Conservation (phyloP, 2,888 invertebrate species). For the Sialis fuliginosa region DNA sequence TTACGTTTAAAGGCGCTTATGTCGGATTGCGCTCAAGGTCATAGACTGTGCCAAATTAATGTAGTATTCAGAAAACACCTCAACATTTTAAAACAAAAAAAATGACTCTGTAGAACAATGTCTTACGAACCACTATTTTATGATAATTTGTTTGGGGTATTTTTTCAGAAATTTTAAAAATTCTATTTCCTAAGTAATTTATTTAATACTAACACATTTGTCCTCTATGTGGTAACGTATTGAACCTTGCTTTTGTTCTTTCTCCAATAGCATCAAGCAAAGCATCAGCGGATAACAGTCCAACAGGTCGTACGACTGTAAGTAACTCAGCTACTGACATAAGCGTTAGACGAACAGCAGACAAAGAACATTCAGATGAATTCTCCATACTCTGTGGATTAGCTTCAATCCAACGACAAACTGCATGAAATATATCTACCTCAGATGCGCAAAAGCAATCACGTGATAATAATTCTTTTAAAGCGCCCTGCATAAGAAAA, state of each 20-base stretch:
- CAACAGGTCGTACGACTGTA: constrained; percentile 72
- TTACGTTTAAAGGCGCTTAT: too few species aligned
- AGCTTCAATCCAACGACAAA: constrained; percentile 69
- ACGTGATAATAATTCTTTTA: constrained; percentile 70
- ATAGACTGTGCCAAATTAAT: too few species aligned
- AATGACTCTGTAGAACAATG: too few species aligned
- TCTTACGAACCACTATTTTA: too few species aligned
- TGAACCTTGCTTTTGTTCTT: constrained; percentile 59
- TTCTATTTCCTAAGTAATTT: neutral
- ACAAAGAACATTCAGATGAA: constrained; percentile 19
- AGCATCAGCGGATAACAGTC: constrained; percentile 72
- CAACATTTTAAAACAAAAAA: too few species aligned
- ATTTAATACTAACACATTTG: constrained; percentile 40
- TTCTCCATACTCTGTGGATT: constrained; percentile 44
- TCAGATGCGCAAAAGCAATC: constrained; percentile 96
- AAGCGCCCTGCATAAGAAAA: constrained; percentile 35
- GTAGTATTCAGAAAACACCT: too few species aligned
- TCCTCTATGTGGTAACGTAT: constrained; percentile 72
- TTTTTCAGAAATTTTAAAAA: neutral
- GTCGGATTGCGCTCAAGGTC: too few species aligned
- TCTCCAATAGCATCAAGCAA: constrained; percentile 89
- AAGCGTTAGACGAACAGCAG: constrained; percentile 62
- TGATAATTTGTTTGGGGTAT: too few species aligned
- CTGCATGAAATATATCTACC: constrained; percentile 84
- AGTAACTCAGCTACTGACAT: constrained; percentile 79